Base-by-base conservation (phyloP, 2,113 vertebrate genomes). In the Benitochromis conjunctus region DNA sequence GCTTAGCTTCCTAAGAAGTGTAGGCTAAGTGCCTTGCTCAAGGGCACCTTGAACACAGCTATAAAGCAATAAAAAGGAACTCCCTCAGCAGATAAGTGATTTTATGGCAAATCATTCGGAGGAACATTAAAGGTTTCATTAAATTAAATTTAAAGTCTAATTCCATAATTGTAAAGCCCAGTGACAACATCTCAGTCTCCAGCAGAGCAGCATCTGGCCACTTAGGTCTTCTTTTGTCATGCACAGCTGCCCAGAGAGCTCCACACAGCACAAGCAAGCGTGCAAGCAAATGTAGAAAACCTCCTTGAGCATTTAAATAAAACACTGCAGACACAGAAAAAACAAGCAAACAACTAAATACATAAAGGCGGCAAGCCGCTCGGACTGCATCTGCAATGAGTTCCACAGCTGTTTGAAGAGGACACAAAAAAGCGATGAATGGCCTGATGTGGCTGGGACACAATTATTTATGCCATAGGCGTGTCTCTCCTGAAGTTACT, bases 1-100 rank as follows among this genome's bases (percentile, higher is more conserved):
- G 29, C 71, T 76, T 76, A 84, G 83, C 79, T 86, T 53, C 38
- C 19, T 76, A 57, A 76, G 76, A 86, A 77, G 29, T 38, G 80
- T 26, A 38, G 76, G 80, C 55, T 36, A 56, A 85, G 77, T 85
- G 88, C 87, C 84, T 77, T 81, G 90, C 84, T 66, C 31, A 85
- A 90, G 81, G 89, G 89, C 87, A 92, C 89, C 82, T 92, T 91
- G 90, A 62, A 79, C 53, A 21, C 11, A 26, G 82, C 43, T 19
- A 26, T 83, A 64, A 36, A 74, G 16, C 41, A 62, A 31, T 76
- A 53, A 76, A 76, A 76, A 76, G 4, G 46, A 76, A 76, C 71
- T 76, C 46, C 11, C 26, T 53, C 1, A 51, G 71, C 10, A 1
- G 71, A 76, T 53, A 56, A 81, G 78, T 24, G 12, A 36, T 57